phyloP scores from a whole-genome alignment of 2,113 vertebrate genomes.

The Malurus cyaneus region DNA sequence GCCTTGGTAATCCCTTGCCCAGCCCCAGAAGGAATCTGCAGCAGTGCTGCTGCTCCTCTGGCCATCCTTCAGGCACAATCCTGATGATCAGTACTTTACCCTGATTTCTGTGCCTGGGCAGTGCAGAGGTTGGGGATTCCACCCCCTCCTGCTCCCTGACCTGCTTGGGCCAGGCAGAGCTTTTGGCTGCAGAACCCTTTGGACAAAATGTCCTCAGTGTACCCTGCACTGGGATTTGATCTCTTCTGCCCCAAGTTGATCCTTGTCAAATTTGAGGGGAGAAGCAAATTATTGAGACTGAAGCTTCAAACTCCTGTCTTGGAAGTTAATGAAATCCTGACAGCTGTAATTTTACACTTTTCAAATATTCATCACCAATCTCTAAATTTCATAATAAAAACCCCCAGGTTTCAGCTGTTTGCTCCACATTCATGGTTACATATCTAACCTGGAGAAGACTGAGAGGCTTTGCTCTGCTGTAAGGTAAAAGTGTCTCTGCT shows the following conservation, averaged over 20 bases:
- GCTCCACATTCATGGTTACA: background rate
- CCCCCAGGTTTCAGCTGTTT: background rate
- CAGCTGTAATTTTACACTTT: background rate
- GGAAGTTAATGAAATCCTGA: background rate
- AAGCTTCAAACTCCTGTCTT: background rate
- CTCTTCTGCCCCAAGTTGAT: background rate
- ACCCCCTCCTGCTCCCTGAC: background rate
- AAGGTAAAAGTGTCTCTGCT: background rate
- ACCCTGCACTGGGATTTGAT: background rate
- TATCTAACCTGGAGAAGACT: background rate
- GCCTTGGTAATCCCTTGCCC: background rate
- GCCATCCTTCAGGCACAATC: background rate
- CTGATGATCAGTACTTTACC: background rate
- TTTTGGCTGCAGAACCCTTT: background rate
- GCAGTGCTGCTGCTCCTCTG: conserved; percentile 7
- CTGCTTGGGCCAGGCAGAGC: background rate
- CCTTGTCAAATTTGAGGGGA: background rate
- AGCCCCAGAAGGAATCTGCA: background rate
- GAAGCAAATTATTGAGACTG: background rate
- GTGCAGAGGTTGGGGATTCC: background rate
- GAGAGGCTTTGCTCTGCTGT: background rate
- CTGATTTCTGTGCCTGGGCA: background rate
- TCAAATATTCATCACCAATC: background rate
- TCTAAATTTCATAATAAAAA: background rate
- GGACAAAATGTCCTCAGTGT: background rate